Evolutionary conservation across 1,140 invertebrate genomes (phyloP).

Genomic region (fruit fly (Drosophila melanogaster)): DNA sequence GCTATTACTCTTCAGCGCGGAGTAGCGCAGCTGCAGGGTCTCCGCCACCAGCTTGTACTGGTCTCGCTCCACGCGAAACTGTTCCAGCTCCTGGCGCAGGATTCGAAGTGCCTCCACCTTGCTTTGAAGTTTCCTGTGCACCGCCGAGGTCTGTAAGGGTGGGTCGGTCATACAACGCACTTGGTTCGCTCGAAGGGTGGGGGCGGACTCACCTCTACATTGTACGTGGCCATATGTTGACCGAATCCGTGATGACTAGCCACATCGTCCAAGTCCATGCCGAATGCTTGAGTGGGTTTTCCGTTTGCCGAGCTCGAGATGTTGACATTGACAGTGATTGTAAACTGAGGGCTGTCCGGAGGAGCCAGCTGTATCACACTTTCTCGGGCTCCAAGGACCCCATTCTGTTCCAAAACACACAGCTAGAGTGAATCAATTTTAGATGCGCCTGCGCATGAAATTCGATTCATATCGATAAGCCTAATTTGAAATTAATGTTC

Average conservation of each 20-base stretch:
- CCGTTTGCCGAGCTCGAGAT: slow-evolving; percentile 29
- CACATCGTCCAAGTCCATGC: slow-evolving; percentile 59
- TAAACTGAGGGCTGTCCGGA: slow-evolving; percentile 10
- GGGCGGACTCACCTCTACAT: slow-evolving; percentile 62
- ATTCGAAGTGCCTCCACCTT: slow-evolving; percentile 92
- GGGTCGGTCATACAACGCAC: neutral
- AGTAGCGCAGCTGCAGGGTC: slow-evolving; percentile 89
- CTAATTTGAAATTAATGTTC: neutral
- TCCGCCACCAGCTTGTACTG: slow-evolving; percentile 93
- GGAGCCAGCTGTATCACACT: slow-evolving; percentile 22
- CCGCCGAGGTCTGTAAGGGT: slow-evolving; percentile 85
- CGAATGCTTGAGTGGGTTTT: slow-evolving; percentile 56
- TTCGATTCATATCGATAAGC: slow-evolving; percentile 11
- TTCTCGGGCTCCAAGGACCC: slow-evolving; percentile 4
- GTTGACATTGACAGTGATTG: slow-evolving; percentile 64
- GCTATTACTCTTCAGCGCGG: slow-evolving; percentile 85
- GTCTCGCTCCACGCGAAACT: slow-evolving; percentile 91
- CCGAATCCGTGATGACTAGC: slow-evolving; percentile 31
- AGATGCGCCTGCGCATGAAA: slow-evolving; percentile 17
- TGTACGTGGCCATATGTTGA: slow-evolving; percentile 73
- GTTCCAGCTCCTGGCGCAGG: slow-evolving; percentile 90
- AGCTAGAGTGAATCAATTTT: slow-evolving; percentile 49
- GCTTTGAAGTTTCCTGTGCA: slow-evolving; percentile 90
- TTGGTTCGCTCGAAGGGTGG: neutral
- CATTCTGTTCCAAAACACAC: slow-evolving; percentile 23